Conservation (phyloP, 1,140 invertebrate species). For the Samia ricini region DNA sequence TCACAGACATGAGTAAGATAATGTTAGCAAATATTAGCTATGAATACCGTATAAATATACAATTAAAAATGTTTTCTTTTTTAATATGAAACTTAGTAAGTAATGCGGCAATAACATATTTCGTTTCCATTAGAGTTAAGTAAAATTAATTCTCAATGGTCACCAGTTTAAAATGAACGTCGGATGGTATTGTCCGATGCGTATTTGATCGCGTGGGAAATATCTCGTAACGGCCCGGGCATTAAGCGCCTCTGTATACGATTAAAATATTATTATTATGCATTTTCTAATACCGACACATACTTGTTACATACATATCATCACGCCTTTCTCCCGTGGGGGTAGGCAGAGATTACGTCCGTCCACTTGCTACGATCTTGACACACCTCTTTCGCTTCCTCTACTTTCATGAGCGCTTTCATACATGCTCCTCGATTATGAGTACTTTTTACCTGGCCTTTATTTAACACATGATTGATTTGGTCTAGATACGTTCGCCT, state of each 20-base stretch:
- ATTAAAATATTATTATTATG: neutral
- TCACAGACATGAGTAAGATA: no score
- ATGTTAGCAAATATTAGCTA: no score
- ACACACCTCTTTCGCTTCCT: no score
- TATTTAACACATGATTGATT: no score
- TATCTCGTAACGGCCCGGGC: neutral
- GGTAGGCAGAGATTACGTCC: no score
- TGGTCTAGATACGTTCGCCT: no score
- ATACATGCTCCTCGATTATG: no score
- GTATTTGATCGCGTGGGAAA: neutral
- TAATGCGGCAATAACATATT: neutral
- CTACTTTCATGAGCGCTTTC: no score
- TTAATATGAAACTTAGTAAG: neutral
- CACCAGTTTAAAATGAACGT: neutral
- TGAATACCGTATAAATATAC: no score
- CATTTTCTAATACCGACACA: neutral
- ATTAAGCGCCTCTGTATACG: neutral
- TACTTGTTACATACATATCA: neutral
- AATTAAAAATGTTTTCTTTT: neutral
- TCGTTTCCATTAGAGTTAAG: neutral
- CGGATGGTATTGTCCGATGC: neutral
- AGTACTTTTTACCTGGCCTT: no score
- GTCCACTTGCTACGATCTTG: no score
- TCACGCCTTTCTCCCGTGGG: no score
- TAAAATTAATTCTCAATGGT: neutral